Conservation (phyloP, 1,140 invertebrate species). For the Schlechtendalia chinensis region DNA sequence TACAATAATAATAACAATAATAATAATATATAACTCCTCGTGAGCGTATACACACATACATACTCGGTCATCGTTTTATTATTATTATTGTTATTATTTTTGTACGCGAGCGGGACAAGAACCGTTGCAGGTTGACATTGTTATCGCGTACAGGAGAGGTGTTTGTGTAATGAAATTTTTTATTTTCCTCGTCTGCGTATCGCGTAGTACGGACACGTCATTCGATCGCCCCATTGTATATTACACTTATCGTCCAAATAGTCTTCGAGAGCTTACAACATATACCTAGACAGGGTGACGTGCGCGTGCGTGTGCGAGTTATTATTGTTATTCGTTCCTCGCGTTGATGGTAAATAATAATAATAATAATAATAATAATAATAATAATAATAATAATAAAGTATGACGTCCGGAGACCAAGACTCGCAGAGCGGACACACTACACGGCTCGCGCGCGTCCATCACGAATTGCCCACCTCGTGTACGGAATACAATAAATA, state of each 20-base stretch:
- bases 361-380: slow-evolving; percentile 30
- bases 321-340: slow-evolving; percentile 8
- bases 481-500: not conserved
- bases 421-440: too few relatives aligned
- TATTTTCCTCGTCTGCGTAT: slow-evolving; percentile 15
- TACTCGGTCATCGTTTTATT: not conserved
- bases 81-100: too few relatives aligned
- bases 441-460: not conserved
- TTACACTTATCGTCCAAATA: not conserved
- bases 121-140: slow-evolving; percentile 30
- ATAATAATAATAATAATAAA: not conserved
- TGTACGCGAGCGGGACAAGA: slow-evolving; percentile 7
- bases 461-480: slow-evolving; percentile 6
- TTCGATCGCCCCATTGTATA: not conserved
- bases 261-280: not conserved
- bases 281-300: too few relatives aligned
- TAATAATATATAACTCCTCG: not conserved
- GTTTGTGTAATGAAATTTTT: slow-evolving; percentile 23
- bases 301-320: not conserved
- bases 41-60: not conserved
- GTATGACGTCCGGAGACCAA: slow-evolving; percentile 5
- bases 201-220: not conserved
- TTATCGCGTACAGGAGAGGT: not conserved
- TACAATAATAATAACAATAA: not conserved
- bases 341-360: not conserved